Evolutionary conservation across 2,888 invertebrate genomes (phyloP).

Genomic region (Augochlorella aurata): DNA sequence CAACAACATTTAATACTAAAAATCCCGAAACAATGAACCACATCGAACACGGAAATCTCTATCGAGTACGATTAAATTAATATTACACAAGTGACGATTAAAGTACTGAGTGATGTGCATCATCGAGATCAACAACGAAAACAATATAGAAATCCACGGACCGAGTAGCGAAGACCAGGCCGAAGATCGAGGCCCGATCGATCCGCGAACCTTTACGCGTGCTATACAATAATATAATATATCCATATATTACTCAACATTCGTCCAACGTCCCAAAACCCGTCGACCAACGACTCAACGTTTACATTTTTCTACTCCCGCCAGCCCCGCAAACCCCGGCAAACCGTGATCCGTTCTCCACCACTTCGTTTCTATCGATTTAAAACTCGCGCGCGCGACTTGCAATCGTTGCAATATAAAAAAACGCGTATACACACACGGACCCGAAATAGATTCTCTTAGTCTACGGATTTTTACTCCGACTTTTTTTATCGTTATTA

Average conservation of each 20-base stretch:
- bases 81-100: background rate
- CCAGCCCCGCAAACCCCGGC: background rate
- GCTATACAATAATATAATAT: constrained; percentile 41
- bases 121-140: background rate
- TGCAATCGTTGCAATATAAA: constrained; percentile 58
- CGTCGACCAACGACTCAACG: constrained; percentile 25
- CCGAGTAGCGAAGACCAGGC: constrained; percentile 26
- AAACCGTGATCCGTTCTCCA: background rate
- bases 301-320: constrained; percentile 10
- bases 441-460: constrained; percentile 74
- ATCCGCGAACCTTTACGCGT: constrained; percentile 28
- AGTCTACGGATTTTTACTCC: constrained; percentile 32
- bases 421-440: constrained; percentile 72
- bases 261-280: constrained; percentile 23
- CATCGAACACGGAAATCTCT: background rate
- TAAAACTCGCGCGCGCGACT: constrained; percentile 56
- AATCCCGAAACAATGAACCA: background rate
- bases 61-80: background rate
- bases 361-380: constrained; percentile 30
- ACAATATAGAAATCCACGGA: background rate
- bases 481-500: constrained; percentile 39
- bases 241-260: constrained; percentile 47
- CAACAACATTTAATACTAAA: background rate
- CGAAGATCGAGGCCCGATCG: constrained; percentile 20
- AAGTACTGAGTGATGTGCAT: background rate